A percentile compares a stretch with the other conserved stretches of the same genome.
phyloP scores from a whole-genome alignment of 2,797 vertebrate species.

The Phoebastria nigripes region DNA sequence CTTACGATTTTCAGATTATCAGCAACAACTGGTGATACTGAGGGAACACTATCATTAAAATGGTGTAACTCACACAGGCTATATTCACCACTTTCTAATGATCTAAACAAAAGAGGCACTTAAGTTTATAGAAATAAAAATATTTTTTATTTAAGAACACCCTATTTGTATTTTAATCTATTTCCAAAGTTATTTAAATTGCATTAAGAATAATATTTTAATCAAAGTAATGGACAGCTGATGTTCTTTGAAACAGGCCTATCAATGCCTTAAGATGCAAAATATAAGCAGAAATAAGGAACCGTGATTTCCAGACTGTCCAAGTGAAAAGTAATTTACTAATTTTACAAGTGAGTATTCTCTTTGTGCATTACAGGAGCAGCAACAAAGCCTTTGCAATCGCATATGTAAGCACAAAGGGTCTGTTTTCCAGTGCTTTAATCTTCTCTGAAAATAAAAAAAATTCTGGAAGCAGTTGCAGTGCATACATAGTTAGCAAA shows the following conservation, averaged over 20 bases:
- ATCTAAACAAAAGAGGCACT: background rate
- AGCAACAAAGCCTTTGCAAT: background rate
- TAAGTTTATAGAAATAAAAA: background rate
- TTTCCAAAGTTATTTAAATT: background rate
- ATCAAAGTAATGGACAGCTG: background rate
- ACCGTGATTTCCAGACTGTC: background rate
- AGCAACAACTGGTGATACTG: background rate
- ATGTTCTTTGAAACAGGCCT: background rate
- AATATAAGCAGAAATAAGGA: background rate
- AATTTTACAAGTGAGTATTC: background rate
- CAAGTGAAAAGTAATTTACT: background rate
- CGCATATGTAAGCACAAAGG: background rate
- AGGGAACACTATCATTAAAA: background rate
- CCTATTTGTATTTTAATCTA: background rate
- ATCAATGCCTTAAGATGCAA: background rate
- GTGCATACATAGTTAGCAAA: background rate
- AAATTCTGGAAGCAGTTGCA: background rate
- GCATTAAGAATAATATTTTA: background rate
- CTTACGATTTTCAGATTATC: background rate
- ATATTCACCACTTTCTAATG: background rate
- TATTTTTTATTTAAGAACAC: background rate
- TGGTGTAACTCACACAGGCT: background rate
- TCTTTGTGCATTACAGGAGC: background rate
- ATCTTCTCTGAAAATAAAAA: background rate
- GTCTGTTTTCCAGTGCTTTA: background rate